Base-by-base conservation (phyloP, 2,888 invertebrate genomes). In the Hypolimnas misippus region DNA sequence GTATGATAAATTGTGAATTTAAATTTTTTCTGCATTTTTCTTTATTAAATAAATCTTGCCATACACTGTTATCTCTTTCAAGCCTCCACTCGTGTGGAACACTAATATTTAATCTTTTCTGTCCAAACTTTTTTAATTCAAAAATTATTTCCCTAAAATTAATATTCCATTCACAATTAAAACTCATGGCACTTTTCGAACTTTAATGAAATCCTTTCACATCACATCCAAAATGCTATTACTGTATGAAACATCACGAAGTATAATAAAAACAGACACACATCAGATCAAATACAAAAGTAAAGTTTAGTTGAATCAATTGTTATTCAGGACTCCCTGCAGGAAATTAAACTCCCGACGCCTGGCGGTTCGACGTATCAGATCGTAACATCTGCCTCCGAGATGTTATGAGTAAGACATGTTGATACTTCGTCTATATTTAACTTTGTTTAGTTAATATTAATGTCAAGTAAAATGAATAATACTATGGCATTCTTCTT, bases 291-390 rank as follows among this genome's bases (percentile, higher is more conserved):
- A 25, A 49, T 25, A 25, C 8, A 49, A 49, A n/a, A 8, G 25
- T 14, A 29, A 49, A 29, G 49, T 49, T 29, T 25, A 49, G 49
- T 49, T 14, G 49, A 29, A n/a, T 46, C 57, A 19, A 61, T 57
- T 61, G 57, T 35, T 50, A 56, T 57, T 50, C 57, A 50, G 50
- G 14, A 17, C 35, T 31, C 54, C 42, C 44, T 49, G 25, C 65
- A 65, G 65, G 65, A 65, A 65, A 65, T 65, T 65, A 62, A 65
- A 62, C 44, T 19, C 35, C 57, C 35, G 35, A 21, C 46, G 46
- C 10, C 42, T 42, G 42, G 12, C n/a, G n/a, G 16, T 14, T 33
- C 10, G 21, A 12, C 38, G 8, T 38, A 38, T 35, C 38, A 14
- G 21, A 12, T 52, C 19, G 17, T 19, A 21, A 38, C 35, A 38